Percentiles rank a stretch among this genome's conserved stretches.
phyloP scores from a whole-genome alignment of 1,140 invertebrate species.

The Aphelinus atriplicis region DNA sequence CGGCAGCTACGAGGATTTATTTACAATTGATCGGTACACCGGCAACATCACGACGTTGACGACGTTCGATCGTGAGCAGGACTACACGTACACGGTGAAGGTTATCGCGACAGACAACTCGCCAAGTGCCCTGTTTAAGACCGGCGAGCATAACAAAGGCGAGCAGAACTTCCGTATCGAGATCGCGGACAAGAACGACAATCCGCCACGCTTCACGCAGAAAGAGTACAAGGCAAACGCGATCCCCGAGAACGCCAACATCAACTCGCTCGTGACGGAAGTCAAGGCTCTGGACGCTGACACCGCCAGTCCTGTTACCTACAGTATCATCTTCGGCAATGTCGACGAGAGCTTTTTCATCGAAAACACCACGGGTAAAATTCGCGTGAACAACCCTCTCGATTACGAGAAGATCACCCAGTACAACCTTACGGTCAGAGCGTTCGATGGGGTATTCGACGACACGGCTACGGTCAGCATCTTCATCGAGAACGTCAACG shows the following conservation, averaged over 20 bases:
- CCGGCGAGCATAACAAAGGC: conserved; percentile 76
- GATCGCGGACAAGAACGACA: conserved; percentile 93
- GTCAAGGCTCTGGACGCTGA: conserved; percentile 84
- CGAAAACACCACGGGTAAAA: conserved; percentile 81
- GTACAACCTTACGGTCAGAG: conserved; percentile 79
- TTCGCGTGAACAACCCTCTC: conserved; percentile 78
- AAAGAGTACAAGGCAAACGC: conserved; percentile 78
- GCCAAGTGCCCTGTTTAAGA: conserved; percentile 77
- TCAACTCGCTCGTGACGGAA: conserved; percentile 82
- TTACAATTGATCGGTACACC: conserved; percentile 81
- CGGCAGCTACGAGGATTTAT: conserved; percentile 75
- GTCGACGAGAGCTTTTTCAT: conserved; percentile 81
- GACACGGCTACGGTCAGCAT: conserved; percentile 81
- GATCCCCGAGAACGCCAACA: conserved; percentile 84
- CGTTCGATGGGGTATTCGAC: conserved; percentile 81
- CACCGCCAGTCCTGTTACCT: conserved; percentile 82
- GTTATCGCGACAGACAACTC: conserved; percentile 87
- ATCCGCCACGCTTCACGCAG: conserved; percentile 82
- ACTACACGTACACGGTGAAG: conserved; percentile 83
- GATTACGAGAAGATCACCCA: conserved; percentile 87
- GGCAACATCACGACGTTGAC: conserved; percentile 84
- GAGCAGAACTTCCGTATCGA: conserved; percentile 83
- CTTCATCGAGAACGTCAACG: conserved; percentile 84
- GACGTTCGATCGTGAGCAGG: conserved; percentile 83
- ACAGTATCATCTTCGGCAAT: conserved; percentile 83